A percentile compares a stretch with the other conserved stretches of the same genome.
These are phyloP conservation scores for Pterocles orientalis DNA, from an alignment of 2,113 vertebrate species.

Conservation along the genomic window DNA sequence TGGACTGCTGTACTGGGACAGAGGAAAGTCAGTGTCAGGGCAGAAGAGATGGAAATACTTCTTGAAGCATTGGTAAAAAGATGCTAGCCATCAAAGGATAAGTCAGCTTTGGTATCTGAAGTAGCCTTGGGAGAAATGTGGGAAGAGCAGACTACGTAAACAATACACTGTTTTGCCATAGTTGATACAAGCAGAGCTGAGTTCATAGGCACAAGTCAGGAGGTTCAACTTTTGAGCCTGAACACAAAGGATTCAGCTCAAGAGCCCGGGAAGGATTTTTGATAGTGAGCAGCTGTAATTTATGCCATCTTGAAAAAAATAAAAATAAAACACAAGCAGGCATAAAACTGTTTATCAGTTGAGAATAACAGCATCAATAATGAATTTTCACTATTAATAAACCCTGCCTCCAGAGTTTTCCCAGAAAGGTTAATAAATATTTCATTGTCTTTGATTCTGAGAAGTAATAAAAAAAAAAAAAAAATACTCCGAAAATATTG, in stretches of 20 bases:
- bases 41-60: not conserved
- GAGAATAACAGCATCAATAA: slow-evolving; percentile 9
- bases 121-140: not conserved
- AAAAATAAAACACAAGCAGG: not conserved
- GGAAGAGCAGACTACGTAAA: not conserved
- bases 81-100: not conserved
- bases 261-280: not conserved
- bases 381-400: slow-evolving; percentile 35
- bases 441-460: not conserved
- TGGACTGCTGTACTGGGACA: not conserved
- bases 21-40: not conserved
- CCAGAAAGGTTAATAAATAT: slow-evolving; percentile 40
- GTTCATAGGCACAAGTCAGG: not conserved
- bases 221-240: not conserved
- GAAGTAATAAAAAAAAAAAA: not conserved
- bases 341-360: not conserved
- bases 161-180: not conserved
- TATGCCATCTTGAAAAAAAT: not conserved
- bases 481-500: not conserved
- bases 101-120: not conserved
- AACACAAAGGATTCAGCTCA: not conserved
- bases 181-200: not conserved
- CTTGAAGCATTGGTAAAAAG: not conserved
- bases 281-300: not conserved
- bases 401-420: slow-evolving; percentile 5